phyloP scores from a whole-genome alignment of 1,140 invertebrate species.

The Caenorhabditis remanei region DNA sequence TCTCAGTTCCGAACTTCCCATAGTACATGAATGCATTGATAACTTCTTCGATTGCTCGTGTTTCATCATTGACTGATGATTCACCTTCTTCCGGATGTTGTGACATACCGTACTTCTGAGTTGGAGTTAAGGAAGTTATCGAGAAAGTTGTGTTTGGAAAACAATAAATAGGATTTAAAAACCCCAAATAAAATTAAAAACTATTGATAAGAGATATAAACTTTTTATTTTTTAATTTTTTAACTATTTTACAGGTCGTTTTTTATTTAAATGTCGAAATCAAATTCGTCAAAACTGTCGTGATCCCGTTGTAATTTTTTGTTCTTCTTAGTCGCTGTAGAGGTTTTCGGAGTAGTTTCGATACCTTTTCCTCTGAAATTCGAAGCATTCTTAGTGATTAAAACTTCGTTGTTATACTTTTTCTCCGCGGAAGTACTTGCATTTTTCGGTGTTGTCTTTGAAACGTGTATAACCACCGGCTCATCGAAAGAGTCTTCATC shows the following conservation, averaged over 20 bases:
- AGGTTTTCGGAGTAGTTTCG: neutral
- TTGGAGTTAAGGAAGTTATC: neutral
- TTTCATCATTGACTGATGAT: constrained; percentile 29
- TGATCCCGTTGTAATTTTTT: constrained; percentile 6
- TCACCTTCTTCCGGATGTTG: neutral
- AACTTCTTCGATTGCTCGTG: constrained; percentile 36
- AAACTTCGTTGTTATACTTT: neutral
- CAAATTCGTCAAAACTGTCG: constrained; percentile 50
- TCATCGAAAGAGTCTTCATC: constrained; percentile 35
- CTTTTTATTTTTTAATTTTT: too few relatives aligned
- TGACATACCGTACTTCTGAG: neutral
- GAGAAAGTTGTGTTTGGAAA: neutral
- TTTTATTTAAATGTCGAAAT: constrained; percentile 24
- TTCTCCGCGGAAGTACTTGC: too few relatives aligned
- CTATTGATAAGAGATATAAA: neutral
- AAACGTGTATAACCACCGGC: neutral
- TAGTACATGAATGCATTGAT: constrained; percentile 59
- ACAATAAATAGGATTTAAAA: too few relatives aligned
- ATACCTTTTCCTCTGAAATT: neutral
- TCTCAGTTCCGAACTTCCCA: constrained; percentile 33
- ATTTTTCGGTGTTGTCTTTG: neutral
- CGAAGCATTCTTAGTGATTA: neutral
- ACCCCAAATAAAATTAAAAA: neutral
- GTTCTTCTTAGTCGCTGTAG: neutral
- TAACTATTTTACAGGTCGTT: too few relatives aligned